phyloP scores from a whole-genome alignment of 2,888 invertebrate species.

The Himalopsyche anomala region DNA sequence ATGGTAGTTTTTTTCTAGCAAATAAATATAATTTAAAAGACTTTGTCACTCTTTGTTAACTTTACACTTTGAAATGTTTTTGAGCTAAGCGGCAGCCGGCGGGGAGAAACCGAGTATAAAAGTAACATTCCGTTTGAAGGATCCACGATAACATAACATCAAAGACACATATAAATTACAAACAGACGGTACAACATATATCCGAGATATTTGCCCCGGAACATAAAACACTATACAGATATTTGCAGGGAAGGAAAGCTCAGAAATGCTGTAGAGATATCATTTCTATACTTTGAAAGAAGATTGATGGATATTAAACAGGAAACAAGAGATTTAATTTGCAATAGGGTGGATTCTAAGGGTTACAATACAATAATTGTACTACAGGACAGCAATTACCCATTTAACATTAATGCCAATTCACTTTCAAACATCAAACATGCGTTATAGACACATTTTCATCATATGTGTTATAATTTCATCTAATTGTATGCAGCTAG shows the following conservation, averaged over 20 bases:
- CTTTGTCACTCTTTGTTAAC: conserved; percentile 6
- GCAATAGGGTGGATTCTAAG: conserved; percentile 12
- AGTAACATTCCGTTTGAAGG: conserved; percentile 61
- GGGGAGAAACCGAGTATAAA: conserved; percentile 64
- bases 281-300: conserved; percentile 35
- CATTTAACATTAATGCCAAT: conserved; percentile 40
- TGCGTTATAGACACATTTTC: conserved; percentile 28
- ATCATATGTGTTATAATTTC: conserved; percentile 4
- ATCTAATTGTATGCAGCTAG: conserved; percentile 37
- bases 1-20: no score
- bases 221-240: conserved; percentile 31
- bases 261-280: conserved; percentile 32
- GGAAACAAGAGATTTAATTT: conserved; percentile 5
- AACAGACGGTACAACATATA: conserved; percentile 35
- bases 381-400: conserved; percentile 38
- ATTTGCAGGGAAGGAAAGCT: conserved; percentile 43
- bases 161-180: conserved; percentile 25
- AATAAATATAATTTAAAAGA: no score
- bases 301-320: conserved; percentile 6
- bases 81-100: conserved; percentile 62
- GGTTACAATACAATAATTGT: conserved; percentile 38
- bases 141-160: conserved; percentile 35
- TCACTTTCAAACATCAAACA: conserved; percentile 32
- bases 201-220: conserved; percentile 10
- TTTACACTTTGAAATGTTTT: conserved; percentile 23